Evolutionary conservation across 2,113 vertebrate species (phyloP), one percentile per base, ranked within the genome.

Genomic region (Calypte anna): DNA sequence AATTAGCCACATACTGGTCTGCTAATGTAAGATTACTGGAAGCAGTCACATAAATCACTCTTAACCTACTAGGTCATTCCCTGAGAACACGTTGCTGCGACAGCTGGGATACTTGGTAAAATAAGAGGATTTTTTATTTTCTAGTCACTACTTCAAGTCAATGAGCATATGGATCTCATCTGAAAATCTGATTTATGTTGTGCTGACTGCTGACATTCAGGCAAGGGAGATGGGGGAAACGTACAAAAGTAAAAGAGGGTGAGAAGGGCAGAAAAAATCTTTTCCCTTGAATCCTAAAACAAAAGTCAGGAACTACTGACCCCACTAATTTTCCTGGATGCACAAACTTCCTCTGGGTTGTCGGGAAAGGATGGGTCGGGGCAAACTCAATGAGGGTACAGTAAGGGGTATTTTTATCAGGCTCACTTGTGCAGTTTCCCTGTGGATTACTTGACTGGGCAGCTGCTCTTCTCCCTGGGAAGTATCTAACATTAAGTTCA

Each of bases 21-120:
- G 61, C 18, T 87, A 76, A 16, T 57, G 24, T n/a, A 80, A 72
- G 19, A 55, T 86, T 93, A 83, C 73, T 63, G 77, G 85, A 79
- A 96, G 59, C 54, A 51, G 54, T 68, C 81, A 40, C 54, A 89
- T 72, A 58, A 72, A 91, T 94, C 57, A 86, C 62, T 61, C 76
- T 88, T 88, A 82, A 66, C 24, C 73, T 17, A 57, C 48, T 40
- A 79, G 68, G 61, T 86, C 72, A 58, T 57, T 83, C 67, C 51
- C 30, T 3, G 6, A 54, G 31, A 86, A 78, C 62, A 80, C 82
- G 58, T 13, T 80, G 36, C 33, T 75, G 58, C 31, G 86, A 79
- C 50, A 93, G 67, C 53, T 82, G 68, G 38, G 23, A 79, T 72
- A 62, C 54, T 72, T 88, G 54, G 67, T 91, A 72, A 82, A 67